Evolutionary conservation across 2,888 invertebrate genomes (phyloP), one percentile per base, ranked within the genome.

Genomic region (Siphlonurus alternatus): DNA sequence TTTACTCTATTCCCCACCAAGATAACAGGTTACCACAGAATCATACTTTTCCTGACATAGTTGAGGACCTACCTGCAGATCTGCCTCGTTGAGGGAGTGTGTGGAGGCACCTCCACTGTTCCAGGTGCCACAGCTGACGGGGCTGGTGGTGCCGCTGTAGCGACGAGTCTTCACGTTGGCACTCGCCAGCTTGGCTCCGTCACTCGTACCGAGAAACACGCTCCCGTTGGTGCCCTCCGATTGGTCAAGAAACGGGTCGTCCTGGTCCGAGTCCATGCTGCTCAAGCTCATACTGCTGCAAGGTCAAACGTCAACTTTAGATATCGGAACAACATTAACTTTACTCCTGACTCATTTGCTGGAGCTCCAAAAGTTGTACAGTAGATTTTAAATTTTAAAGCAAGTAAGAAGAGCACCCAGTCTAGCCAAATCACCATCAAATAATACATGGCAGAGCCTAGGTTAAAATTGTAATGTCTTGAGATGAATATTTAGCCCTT

Each of bases 21-120:
- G n/a, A n/a, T n/a, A n/a, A n/a, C n/a, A n/a, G n/a, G n/a, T n/a
- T n/a, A n/a, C n/a, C n/a, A n/a, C n/a, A n/a, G n/a, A n/a, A n/a
- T n/a, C n/a, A n/a, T n/a, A n/a, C n/a, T n/a, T n/a, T n/a, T n/a
- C n/a, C n/a, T n/a, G n/a, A n/a, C n/a, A n/a, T n/a, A n/a, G n/a
- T n/a, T 67, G 65, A 69, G 2, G 22, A 67, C 70, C 78, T 74
- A 89, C 89, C 76, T 89, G 89, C 68, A 92, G 79, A 76, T 92
- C 91, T 68, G 89, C 90, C 74, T 93, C 92, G 72, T 93, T 92
- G 67, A 92, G 80, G 0, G 92, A 93, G 74, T 92, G 91, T 1
- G 92, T 91, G 59, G 79, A 80, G 63, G 77, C 79, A 61, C 77
- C 79, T 54, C 83, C 82, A 63, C 79, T 61, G 51, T 65, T 65